Conservation (phyloP, 2,888 invertebrate genomes). For the Pherbina coryleti region DNA sequence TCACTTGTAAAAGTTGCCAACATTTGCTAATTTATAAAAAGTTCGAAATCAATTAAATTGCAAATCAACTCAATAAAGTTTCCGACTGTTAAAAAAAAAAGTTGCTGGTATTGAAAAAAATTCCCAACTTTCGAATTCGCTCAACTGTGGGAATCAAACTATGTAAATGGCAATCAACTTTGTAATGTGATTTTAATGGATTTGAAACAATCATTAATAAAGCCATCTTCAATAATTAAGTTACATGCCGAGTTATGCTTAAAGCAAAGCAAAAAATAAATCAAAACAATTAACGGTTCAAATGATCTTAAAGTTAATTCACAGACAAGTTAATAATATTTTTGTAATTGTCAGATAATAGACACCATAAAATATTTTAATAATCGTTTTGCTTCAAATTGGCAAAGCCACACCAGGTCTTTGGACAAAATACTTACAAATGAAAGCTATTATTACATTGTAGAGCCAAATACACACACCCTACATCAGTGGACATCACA, state of each 20-base stretch:
- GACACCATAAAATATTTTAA: neutral
- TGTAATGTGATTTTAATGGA: neutral
- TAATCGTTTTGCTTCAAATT: slow-evolving; percentile 52
- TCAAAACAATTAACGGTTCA: neutral
- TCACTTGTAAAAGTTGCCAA: no score
- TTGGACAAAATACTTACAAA: no score
- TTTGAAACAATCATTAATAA: neutral
- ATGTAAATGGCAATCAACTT: neutral
- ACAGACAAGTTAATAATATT: no score
- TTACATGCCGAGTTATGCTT: neutral
- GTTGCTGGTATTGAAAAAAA: no score
- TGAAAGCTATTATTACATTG: no score
- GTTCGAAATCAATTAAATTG: no score
- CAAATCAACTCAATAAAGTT: no score
- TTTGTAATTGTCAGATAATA: no score
- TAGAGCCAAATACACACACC: neutral
- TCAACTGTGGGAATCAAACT: neutral
- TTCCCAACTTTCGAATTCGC: neutral
- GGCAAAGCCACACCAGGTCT: slow-evolving; percentile 45
- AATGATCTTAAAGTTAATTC: neutral
- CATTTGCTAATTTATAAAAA: no score
- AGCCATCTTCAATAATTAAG: neutral
- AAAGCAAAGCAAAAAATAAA: neutral
- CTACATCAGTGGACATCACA: slow-evolving; percentile 50
- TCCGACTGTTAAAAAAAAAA: no score